Conservation (phyloP, 2,888 invertebrate genomes). For the Drosophila neotestacea region DNA sequence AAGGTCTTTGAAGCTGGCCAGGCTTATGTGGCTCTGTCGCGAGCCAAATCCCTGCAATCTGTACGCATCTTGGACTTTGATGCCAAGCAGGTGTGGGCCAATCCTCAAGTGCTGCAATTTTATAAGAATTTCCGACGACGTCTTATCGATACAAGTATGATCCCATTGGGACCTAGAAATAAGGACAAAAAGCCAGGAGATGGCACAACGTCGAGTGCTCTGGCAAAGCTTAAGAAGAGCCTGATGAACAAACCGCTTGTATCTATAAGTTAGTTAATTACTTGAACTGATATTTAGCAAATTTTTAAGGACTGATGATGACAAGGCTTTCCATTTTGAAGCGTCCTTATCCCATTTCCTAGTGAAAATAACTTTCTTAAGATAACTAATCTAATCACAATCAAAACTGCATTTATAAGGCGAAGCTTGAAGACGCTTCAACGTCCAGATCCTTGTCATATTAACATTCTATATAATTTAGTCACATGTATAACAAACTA, state of each 20-base stretch:
- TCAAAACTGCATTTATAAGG: too few relatives aligned
- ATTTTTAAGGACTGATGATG: slow-evolving; percentile 16
- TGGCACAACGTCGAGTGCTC: slow-evolving; percentile 55
- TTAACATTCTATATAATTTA: neutral
- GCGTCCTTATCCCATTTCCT: neutral
- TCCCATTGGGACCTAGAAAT: slow-evolving; percentile 87
- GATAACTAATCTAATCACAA: too few relatives aligned
- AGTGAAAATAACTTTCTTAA: too few relatives aligned
- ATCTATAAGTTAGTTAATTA: slow-evolving; percentile 76
- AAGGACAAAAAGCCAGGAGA: slow-evolving; percentile 69
- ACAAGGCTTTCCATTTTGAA: slow-evolving; percentile 21
- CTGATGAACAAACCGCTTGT: slow-evolving; percentile 84
- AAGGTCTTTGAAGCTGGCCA: slow-evolving; percentile 98
- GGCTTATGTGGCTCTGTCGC: slow-evolving; percentile 97
- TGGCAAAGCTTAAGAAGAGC: slow-evolving; percentile 84
- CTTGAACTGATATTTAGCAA: slow-evolving; percentile 3
- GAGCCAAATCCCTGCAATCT: slow-evolving; percentile 94
- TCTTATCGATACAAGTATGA: slow-evolving; percentile 88
- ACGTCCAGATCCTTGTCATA: slow-evolving; percentile 29
- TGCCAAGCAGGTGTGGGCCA: slow-evolving; percentile 94
- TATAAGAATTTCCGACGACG: slow-evolving; percentile 90
- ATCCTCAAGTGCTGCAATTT: slow-evolving; percentile 93
- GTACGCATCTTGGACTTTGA: slow-evolving; percentile 95
- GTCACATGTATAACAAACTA: neutral
- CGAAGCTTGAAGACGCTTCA: slow-evolving; percentile 4